Evolutionary conservation across 2,113 vertebrate species (phyloP), one percentile per base, ranked within the genome.

Genomic region (Brachionichthys hirsutus): DNA sequence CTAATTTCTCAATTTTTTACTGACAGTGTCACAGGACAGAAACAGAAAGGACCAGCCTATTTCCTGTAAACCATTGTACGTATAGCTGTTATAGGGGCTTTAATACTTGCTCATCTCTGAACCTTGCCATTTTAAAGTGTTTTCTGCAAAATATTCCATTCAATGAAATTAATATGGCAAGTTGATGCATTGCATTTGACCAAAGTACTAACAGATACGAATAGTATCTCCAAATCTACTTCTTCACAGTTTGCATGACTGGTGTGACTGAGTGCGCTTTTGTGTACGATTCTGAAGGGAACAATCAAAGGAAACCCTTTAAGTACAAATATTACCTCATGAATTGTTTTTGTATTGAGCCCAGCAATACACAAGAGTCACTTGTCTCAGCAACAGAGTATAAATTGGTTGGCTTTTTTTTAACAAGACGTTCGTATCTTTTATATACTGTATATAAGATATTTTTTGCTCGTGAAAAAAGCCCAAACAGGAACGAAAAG

Each of bases 301-400:
- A 89, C 86, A 89, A 70, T 85, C 81, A 88, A 88, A 86, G 70
- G 74, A 92, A 92, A 95, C 93, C 90, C 92, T 92, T 92, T 88
- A 92, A 85, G 85, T 95, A 96, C 95, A 97, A 96, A 95, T 94
- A 97, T 96, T 98, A 99, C 97, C 97, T 99, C 97, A 97, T 94
- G 91, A 92, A 92, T 95, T 92, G 87, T 81, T 85, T 83, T 91
- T 94, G 91, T 82, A 92, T 92, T 94, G 92, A 94, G 92, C 92
- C 92, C 89, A 92, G 89, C 83, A 78, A 87, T 79, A 86, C 79
- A 74, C 72, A 65, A 85, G 77, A 82, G 83, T 90, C 85, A 80
- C 90, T 90, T 89, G 91, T 87, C 76, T 78, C 92, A 92, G 84
- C 85, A 91, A 91, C 82, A 90, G 74, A 86, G 77, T 81, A 88